Base-by-base conservation (phyloP, 2,888 invertebrate species). In the Plebejus anna region DNA sequence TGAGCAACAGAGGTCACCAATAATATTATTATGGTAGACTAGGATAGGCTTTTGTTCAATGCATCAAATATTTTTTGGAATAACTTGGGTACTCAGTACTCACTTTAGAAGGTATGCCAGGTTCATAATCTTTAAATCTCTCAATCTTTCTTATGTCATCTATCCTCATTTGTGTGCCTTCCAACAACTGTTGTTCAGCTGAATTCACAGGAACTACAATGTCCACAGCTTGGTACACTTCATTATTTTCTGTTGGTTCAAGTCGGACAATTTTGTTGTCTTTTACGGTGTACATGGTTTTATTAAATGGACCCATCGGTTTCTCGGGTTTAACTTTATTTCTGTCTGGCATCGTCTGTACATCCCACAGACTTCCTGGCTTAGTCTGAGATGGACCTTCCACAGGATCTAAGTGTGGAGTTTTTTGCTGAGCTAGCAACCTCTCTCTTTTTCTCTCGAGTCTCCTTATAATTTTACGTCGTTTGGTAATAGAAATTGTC, bases 121-220 rank as follows among this genome's bases (percentile, higher is more conserved):
- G 89, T 57, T 91, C 86, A 84, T 95, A 95, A 80, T 94, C 91
- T 80, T 90, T 87, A 81, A 95, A 95, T 80, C 92, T 88, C 1
- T 94, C 93, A 80, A 95, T 90, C 79, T 90, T 91, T 84, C 85
- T 93, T 42, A 95, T 95, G 81, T 95, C 93, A 82, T 94, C 94
- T 38, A 94, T 77, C 70, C 85, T 84, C 89, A 95, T 90, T 81
- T 94, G 94, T 0, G 94, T 92, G 11, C 92, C 91, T 83, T 92
- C 92, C 55, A 92, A 80, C 32, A 94, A 80, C 76, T 89, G 86
- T 66, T 88, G 85, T 76, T 91, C 91, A 1, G 90, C 89, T 59
- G 83, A 81, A 80, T 90, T 90, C 4, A 88, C 85, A 0, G 94
- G 91, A 55, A 88, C 78, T 59, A 90, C 88, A 80, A 91, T 88